Evolutionary conservation across 1,140 invertebrate genomes (phyloP).

Genomic region (Lysiphlebus fabarum): DNA sequence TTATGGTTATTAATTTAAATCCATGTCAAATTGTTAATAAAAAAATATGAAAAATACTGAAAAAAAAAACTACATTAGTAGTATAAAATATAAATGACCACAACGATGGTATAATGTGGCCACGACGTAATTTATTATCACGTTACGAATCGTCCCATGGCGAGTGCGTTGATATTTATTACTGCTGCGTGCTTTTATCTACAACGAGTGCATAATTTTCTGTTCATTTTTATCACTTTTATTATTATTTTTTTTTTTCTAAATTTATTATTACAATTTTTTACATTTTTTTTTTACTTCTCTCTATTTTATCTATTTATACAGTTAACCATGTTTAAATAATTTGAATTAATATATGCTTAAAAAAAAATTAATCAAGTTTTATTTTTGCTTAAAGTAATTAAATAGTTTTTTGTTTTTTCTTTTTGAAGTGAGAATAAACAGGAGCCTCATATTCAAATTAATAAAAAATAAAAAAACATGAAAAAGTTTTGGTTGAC

Average conservation of each 20-base stretch:
- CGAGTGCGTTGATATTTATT: conserved; percentile 20
- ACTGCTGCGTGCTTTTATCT: conserved; percentile 16
- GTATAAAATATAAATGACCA: conserved; percentile 22
- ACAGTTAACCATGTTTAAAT: neutral
- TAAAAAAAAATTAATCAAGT: too few relatives aligned
- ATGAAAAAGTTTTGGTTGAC: too few relatives aligned
- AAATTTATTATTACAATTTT: neutral
- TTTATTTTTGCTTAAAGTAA: too few relatives aligned
- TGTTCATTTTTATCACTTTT: conserved; percentile 3
- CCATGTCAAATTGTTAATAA: too few relatives aligned
- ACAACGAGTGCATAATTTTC: conserved; percentile 21
- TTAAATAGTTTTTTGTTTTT: too few relatives aligned
- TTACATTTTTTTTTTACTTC: neutral
- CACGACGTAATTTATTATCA: conserved; percentile 24
- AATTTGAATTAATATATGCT: too few relatives aligned
- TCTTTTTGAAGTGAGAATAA: too few relatives aligned
- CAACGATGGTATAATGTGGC: conserved; percentile 25
- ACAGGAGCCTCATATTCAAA: too few relatives aligned
- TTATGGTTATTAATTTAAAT: too few relatives aligned
- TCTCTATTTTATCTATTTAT: neutral
- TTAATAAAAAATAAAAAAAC: too few relatives aligned
- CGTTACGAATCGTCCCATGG: conserved; percentile 22
- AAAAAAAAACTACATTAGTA: conserved; percentile 7
- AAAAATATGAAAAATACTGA: neutral
- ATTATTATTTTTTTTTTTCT: conserved; percentile 3